phyloP scores from a whole-genome alignment of 2,113 vertebrate genomes.

The Trochalopteron elliotii region DNA sequence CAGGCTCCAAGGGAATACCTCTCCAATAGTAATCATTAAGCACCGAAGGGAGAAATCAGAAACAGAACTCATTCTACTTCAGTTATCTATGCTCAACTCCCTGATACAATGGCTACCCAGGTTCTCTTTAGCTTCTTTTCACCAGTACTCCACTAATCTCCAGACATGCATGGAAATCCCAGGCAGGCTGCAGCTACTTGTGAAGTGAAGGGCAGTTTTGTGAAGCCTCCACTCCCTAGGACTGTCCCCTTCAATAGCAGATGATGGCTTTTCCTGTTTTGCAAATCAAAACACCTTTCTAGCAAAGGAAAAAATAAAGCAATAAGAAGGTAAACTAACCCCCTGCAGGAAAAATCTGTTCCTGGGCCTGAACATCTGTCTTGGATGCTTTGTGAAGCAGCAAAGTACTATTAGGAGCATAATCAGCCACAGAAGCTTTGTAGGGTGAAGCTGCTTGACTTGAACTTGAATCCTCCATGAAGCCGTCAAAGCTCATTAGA shows the following conservation, averaged over 20 bases:
- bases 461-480: neutral
- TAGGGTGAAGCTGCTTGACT: neutral
- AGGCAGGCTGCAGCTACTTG: neutral
- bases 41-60: slow-evolving; percentile 18
- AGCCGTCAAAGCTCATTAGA: neutral
- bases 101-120: neutral
- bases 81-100: neutral
- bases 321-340: neutral
- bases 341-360: neutral
- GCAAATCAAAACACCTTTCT: neutral
- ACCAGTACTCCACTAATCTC: neutral
- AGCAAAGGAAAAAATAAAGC: neutral
- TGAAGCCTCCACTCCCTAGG: neutral
- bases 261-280: neutral
- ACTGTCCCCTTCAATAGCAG: neutral
- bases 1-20: neutral
- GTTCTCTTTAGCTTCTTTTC: neutral
- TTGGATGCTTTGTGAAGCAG: neutral
- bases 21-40: slow-evolving; percentile 17
- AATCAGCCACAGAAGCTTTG: neutral
- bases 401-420: neutral
- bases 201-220: neutral
- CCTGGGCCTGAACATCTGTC: slow-evolving; percentile 10
- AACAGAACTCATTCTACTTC: neutral
- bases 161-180: neutral